Conservation (phyloP, 53 echinoderm and acorn worm genomes). For the Arbacia lixula region DNA sequence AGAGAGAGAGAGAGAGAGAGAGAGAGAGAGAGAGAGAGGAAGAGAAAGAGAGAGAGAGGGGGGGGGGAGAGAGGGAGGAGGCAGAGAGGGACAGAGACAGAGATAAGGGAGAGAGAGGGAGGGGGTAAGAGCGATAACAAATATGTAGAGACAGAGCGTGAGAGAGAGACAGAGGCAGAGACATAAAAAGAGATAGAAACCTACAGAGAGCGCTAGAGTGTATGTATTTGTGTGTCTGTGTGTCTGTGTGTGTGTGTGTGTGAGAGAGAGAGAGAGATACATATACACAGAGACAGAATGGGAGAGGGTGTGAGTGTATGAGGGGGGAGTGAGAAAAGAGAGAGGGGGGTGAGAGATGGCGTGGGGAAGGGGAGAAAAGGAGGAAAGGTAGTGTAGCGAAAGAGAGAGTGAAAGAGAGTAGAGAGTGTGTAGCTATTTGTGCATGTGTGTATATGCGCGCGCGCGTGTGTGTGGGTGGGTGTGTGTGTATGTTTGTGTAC, state of each 20-base stretch:
- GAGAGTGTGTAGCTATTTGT: too few relatives aligned
- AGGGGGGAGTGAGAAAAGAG: not conserved
- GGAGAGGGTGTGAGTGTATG: not conserved
- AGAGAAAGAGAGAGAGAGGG: not conserved
- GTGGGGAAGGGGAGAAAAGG: not conserved
- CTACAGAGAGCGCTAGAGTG: not conserved
- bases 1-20: not conserved
- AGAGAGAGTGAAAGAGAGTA: not conserved
- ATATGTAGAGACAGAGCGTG: not conserved
- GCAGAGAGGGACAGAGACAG: not conserved
- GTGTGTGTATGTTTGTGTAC: too few relatives aligned
- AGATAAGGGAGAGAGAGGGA: not conserved
- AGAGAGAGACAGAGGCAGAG: not conserved
- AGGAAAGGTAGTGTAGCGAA: not conserved
- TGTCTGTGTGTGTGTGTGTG: too few relatives aligned
- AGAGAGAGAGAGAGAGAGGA: not conserved
- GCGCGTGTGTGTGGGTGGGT: too few relatives aligned
- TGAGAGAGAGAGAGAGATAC: too few relatives aligned
- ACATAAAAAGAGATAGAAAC: too few relatives aligned
- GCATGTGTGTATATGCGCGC: too few relatives aligned
- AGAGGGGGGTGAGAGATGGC: not conserved
- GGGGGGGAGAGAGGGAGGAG: not conserved
- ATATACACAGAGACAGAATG: not conserved
- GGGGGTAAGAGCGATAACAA: too few relatives aligned
- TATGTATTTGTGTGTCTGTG: not conserved